Base-by-base conservation (phyloP, 2,888 invertebrate genomes). In the Caenorhabditis doughertyi region DNA sequence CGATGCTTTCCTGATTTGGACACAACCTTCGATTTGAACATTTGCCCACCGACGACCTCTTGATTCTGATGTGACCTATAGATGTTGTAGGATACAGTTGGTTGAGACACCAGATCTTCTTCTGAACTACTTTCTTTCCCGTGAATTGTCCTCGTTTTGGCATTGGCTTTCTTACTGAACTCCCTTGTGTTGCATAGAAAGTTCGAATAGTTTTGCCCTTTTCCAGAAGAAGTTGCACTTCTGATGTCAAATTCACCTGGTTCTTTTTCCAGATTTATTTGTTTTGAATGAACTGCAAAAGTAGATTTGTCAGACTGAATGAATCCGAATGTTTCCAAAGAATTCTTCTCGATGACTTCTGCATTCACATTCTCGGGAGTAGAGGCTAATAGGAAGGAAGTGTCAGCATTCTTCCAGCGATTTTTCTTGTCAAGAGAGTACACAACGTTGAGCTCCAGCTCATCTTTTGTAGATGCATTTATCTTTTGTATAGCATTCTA, bases 371-470 rank as follows among this genome's bases (percentile, higher is more conserved):
- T 18, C 35, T 76, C 76, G 11, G 76, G 67, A 42, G 60, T 47
- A 0, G 39, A 11, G 4, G 25, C 39, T 1, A 76, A 23, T 39
- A 76, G 67, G 2, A 18, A 39, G 0, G 60, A 11, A 0, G 18
- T 51, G 47, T 76, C 51, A 27, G 76, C 67, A 2, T 39, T 47
- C 18, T 18, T 21, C 76, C 76, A 76, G 5, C 76, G 49, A 9
- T 76, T 60, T n/a, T 68, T 76, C 51, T 76, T 76, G 11, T 76
- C 58, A 25, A 76, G 16, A 18, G 76, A 76, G 21, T 76, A 76
- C 1, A 60, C 9, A 11, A 76, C 76, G 27, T 76, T 68, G 21
- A 68, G 49, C 18, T 76, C 51, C n/a, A 76, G n/a, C 0, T 35
- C 51, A 16, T 76, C 76, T 16, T 60, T 76, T 9, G 60, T 60